phyloP scores from a whole-genome alignment of 2,113 vertebrate species.

The Neodontobutis hainanensis region DNA sequence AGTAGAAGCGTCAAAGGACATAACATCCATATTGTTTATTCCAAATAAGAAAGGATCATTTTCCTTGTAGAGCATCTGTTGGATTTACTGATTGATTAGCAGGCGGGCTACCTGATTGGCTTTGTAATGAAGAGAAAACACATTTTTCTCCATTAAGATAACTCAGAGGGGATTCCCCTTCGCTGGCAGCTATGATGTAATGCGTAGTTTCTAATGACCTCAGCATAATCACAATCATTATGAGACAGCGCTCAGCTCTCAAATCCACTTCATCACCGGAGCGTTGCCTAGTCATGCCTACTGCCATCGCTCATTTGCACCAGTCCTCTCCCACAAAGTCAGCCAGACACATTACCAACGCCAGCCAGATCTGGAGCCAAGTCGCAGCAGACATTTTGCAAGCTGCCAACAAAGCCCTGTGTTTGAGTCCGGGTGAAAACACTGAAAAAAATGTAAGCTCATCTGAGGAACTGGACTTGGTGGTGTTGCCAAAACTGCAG shows the following conservation, averaged over 20 bases:
- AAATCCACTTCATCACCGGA: slow-evolving; percentile 61
- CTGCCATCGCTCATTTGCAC: slow-evolving; percentile 45
- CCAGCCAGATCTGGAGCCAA: slow-evolving; percentile 43
- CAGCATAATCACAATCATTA: slow-evolving; percentile 67
- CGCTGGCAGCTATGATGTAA: slow-evolving; percentile 65
- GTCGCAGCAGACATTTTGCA: slow-evolving; percentile 21
- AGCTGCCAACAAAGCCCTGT: slow-evolving; percentile 39
- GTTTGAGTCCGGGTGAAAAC: slow-evolving; percentile 12
- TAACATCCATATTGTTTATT: slow-evolving; percentile 48
- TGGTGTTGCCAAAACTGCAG: slow-evolving; percentile 31
- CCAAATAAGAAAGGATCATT: slow-evolving; percentile 32
- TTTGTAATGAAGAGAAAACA: slow-evolving; percentile 43
- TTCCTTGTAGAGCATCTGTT: slow-evolving; percentile 30
- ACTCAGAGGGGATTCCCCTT: slow-evolving; percentile 36
- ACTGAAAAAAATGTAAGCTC: neutral
- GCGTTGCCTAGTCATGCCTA: slow-evolving; percentile 49
- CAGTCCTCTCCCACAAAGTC: slow-evolving; percentile 32
- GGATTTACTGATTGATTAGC: slow-evolving; percentile 51
- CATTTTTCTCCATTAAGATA: slow-evolving; percentile 61
- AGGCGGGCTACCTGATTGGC: slow-evolving; percentile 54
- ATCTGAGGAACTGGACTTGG: slow-evolving; percentile 6
- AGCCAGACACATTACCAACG: slow-evolving; percentile 30
- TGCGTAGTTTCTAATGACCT: slow-evolving; percentile 67
- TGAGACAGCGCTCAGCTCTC: slow-evolving; percentile 47
- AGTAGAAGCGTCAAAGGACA: slow-evolving; percentile 37